Conservation (phyloP, 2,888 invertebrate genomes). For the Chirona hameri region DNA sequence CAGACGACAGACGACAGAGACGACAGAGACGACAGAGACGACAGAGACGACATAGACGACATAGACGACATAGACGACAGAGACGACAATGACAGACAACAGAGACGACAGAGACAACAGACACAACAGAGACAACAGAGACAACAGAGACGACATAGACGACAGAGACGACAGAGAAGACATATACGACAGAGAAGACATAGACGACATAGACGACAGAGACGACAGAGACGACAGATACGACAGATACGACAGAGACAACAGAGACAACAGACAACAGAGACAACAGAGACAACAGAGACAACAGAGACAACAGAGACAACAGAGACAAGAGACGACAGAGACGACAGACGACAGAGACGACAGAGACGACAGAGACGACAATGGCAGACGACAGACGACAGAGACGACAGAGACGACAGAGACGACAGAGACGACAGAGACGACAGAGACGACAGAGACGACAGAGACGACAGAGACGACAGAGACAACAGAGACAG, state of each 20-base stretch:
- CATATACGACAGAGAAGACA: too few species aligned
- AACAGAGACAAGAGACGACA: too few species aligned
- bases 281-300: too few species aligned
- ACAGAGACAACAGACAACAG: constrained; percentile 33
- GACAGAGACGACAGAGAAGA: not conserved
- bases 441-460: too few species aligned
- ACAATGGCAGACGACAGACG: constrained; percentile 53
- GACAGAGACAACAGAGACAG: not conserved
- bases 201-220: constrained; percentile 37
- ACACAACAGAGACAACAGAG: too few species aligned
- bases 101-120: not conserved
- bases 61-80: constrained; percentile 34
- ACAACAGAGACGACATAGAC: constrained; percentile 36
- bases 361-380: too few species aligned
- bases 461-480: constrained; percentile 34
- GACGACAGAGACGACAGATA: not conserved
- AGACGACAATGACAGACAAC: constrained; percentile 34
- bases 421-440: constrained; percentile 33
- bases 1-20: too few species aligned
- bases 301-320: constrained; percentile 36
- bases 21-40: constrained; percentile 34
- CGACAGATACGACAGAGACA: constrained; percentile 35
- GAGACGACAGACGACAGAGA: constrained; percentile 34
- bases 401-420: constrained; percentile 5
- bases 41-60: not conserved